Conservation (phyloP, 1,140 invertebrate species). For the Eurytemora carolleeae region DNA sequence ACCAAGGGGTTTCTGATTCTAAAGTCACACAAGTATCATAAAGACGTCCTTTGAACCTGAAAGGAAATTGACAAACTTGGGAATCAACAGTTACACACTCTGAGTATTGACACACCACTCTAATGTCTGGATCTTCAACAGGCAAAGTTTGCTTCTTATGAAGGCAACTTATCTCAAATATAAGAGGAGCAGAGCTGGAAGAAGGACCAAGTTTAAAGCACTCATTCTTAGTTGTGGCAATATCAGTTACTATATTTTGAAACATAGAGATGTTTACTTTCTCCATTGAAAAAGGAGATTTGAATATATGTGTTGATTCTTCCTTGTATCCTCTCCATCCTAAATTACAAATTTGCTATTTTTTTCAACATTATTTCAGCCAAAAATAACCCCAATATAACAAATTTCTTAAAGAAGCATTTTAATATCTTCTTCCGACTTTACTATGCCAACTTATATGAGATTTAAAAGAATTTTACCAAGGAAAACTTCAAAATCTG, state of each 20-base stretch:
- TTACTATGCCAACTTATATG: too few relatives aligned
- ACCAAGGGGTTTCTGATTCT: background rate
- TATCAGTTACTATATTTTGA: background rate
- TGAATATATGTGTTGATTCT: too few relatives aligned
- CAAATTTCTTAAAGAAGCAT: too few relatives aligned
- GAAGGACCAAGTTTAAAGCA: background rate
- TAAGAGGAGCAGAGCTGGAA: too few relatives aligned
- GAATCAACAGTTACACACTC: background rate
- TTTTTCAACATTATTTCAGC: too few relatives aligned
- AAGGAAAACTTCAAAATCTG: too few relatives aligned
- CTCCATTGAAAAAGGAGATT: background rate
- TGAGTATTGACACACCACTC: background rate
- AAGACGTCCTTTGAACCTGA: background rate
- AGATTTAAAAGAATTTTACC: too few relatives aligned
- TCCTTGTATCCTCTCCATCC: too few relatives aligned
- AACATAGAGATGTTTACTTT: background rate
- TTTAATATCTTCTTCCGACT: too few relatives aligned
- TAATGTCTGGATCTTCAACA: background rate
- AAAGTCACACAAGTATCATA: background rate
- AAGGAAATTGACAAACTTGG: background rate
- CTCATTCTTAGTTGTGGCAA: background rate
- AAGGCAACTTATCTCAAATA: too few relatives aligned
- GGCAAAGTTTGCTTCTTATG: background rate
- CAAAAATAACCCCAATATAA: too few relatives aligned
- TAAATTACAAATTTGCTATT: too few relatives aligned